Base-by-base conservation (phyloP, 2,888 invertebrate genomes). In the Herminia tarsipennalis region DNA sequence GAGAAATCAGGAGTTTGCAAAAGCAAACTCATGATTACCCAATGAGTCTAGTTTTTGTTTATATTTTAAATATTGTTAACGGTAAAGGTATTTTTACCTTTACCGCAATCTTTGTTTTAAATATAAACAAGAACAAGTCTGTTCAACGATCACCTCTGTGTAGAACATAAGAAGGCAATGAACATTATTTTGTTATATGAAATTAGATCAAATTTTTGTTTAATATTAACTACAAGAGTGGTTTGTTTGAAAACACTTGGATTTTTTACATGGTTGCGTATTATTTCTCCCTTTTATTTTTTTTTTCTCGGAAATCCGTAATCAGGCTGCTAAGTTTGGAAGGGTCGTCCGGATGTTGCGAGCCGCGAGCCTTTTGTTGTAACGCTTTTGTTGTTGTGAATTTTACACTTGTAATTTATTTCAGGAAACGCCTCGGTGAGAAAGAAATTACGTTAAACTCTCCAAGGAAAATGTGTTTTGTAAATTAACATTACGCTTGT, bases 361-460 rank as follows among this genome's bases (percentile, higher is more conserved):
- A 82, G 86, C 89, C 86, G 83, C 88, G 84, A 85, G 88, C 86
- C 90, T 91, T 90, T 91, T 91, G 88, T 90, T 90, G 87, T 84
- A 86, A 77, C 79, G 80, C 88, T 89, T 88, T 90, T 90, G 88
- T 91, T 91, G 88, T 88, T 90, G 86, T 86, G 88, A 89, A 90
- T 91, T 91, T 90, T 90, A 90, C 91, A 91, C 90, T 90, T 88
- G 90, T 91, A 89, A 91, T 91, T 91, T 90, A 90, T 91, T 90
- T 88, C 88, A 88, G 89, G 89, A 89, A 89, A 87, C 81, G 85
- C 87, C 86, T 86, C 81, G 83, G 86, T 83, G 86, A 86, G 83
- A 90, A 90, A 89, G 84, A 88, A 89, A 89, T 89, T 88, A 85
- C 83, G 83, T 85, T 86, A 80, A 87, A 87, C 86, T 86, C 88